Conservation (phyloP, 2,113 vertebrate species). For the Porphyrio hochstetteri region DNA sequence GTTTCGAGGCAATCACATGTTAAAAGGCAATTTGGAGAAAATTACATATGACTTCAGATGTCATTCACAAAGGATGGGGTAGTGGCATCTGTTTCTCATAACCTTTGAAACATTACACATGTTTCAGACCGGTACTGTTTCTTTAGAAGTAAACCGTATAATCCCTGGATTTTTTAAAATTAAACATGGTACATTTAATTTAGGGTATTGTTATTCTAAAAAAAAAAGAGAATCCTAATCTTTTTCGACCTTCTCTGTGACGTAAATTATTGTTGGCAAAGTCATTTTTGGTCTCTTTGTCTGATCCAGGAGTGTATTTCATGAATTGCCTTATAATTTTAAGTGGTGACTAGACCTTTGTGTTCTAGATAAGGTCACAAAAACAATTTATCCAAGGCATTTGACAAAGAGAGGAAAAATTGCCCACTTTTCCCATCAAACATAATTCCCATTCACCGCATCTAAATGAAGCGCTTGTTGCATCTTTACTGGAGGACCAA, state of each 20-base stretch:
- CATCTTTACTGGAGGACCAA: background rate
- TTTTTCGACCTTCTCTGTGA: background rate
- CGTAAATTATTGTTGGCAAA: constrained; percentile 32
- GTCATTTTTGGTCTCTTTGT: background rate
- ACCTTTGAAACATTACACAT: constrained; percentile 35
- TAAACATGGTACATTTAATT: constrained; percentile 31
- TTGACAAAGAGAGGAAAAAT: constrained; percentile 34
- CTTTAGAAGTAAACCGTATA: constrained; percentile 46
- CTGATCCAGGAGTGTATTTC: constrained; percentile 25
- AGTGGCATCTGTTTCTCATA: constrained; percentile 60
- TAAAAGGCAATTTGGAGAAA: constrained; percentile 61
- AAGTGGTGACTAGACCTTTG: constrained; percentile 25
- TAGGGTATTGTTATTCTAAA: constrained; percentile 18
- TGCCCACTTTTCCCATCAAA: constrained; percentile 37
- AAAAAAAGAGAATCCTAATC: constrained; percentile 1
- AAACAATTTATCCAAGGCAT: constrained; percentile 45
- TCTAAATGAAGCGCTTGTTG: constrained; percentile 32
- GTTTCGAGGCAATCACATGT: constrained; percentile 44
- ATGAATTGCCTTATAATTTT: constrained; percentile 38
- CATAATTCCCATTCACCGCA: constrained; percentile 29
- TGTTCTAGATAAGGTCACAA: constrained; percentile 43
- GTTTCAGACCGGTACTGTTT: background rate
- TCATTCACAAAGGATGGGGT: constrained; percentile 31
- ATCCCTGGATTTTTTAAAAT: constrained; percentile 41
- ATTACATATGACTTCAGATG: constrained; percentile 49